Evolutionary conservation across 2,797 vertebrate species (phyloP), one percentile per base, ranked within the genome.

Genomic region (Threskiornis aethiopicus): DNA sequence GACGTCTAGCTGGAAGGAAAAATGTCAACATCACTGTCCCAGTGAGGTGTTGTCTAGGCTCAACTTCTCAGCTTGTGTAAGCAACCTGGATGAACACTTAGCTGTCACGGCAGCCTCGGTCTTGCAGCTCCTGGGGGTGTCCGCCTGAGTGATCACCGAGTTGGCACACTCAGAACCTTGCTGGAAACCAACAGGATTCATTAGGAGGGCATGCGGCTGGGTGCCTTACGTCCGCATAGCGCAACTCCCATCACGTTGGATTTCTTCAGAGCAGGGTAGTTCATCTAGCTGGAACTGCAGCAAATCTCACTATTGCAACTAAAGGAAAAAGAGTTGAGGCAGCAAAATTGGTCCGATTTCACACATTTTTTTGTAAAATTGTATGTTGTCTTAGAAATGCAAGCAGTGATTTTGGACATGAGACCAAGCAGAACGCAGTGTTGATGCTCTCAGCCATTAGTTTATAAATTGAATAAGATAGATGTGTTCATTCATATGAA

Each of bases 401-500:
- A 89, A 80, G 55, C 67, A 96, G 97, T 73, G 83, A 94, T 97
- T 96, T 93, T 92, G 91, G 94, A 94, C 95, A 95, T 3, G 70
- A 97, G 94, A 96, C 92, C n/a, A 24, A 96, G 96, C 94, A 97
- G 92, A 96, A 94, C 41, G 37, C 73, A 91, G 81, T 97, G 97
- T 97, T 87, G 92, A 97, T 90, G 87, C 96, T 98, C 92, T 98
- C 94, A 97, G 97, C 98, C 94, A 96, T 97, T 98, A 97, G 88
- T 97, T 96, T 95, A 95, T 96, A 98, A 98, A 98, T 97, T 97
- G 97, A 98, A 92, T 97, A 98, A 98, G 97, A 98, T 97, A 97
- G 96, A 98, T 98, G 96, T 94, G 96, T 97, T 98, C 97, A 97
- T 98, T 98, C 98, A 98, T 96, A 98, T 96, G 97, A 98, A 97